Conservation (phyloP, 2,797 vertebrate genomes). For the Australoheros facetus region DNA sequence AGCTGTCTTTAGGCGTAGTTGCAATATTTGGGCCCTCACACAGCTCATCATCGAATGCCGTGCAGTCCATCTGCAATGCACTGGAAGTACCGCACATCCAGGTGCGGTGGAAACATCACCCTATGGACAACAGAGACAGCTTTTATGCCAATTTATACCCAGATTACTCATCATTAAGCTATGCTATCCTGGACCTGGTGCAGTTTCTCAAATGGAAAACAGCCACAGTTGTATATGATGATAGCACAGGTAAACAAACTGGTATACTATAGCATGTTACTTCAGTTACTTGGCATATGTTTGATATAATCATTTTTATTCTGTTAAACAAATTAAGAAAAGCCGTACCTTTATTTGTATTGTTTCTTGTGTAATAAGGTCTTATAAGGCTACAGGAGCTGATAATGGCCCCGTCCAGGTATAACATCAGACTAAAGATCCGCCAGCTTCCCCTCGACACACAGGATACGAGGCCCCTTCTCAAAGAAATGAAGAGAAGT, state of each 20-base stretch:
- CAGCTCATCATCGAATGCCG: slow-evolving; percentile 95
- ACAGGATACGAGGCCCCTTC: slow-evolving; percentile 89
- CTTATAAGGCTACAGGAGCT: slow-evolving; percentile 97
- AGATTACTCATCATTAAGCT: slow-evolving; percentile 97
- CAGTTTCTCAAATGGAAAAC: slow-evolving; percentile 98
- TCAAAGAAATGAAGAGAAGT: slow-evolving; percentile 98
- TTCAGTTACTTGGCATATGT: neutral
- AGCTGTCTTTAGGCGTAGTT: slow-evolving; percentile 96
- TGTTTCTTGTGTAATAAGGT: slow-evolving; percentile 76
- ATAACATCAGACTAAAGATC: slow-evolving; percentile 98
- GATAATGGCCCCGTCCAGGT: slow-evolving; percentile 97
- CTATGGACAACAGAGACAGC: slow-evolving; percentile 96
- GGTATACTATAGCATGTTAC: neutral
- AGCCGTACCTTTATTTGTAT: neutral
- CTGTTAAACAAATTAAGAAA: neutral
- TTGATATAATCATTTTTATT: neutral
- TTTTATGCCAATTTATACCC: slow-evolving; percentile 99
- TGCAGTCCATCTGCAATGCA: slow-evolving; percentile 98
- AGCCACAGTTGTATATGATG: slow-evolving; percentile 96
- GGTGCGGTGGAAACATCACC: slow-evolving; percentile 99
- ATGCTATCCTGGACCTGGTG: slow-evolving; percentile 96
- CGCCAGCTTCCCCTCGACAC: slow-evolving; percentile 94
- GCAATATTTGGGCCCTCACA: slow-evolving; percentile 98
- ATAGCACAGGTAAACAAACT: slow-evolving; percentile 90
- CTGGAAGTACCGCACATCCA: slow-evolving; percentile 98